A percentile compares a stretch with the other conserved stretches of the same genome.
phyloP scores from a whole-genome alignment of 2,797 vertebrate species.

The Hydrocynus forskahlii region DNA sequence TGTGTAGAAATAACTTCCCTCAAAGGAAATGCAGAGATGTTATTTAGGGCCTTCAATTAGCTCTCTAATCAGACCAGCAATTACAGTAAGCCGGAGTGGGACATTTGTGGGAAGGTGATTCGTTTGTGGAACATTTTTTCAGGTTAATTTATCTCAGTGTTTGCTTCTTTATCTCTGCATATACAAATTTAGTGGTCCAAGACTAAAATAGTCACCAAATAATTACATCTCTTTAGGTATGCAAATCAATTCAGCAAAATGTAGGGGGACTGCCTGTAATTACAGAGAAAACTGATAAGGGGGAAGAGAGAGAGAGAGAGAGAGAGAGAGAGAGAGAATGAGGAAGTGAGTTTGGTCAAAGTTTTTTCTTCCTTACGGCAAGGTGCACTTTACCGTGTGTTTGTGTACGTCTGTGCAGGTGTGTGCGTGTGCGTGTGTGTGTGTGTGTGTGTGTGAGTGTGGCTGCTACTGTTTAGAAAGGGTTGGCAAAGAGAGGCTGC shows the following conservation, averaged over 20 bases:
- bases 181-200: not conserved
- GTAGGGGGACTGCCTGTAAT: not conserved
- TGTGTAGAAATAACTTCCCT: too few relatives aligned
- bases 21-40: too few relatives aligned
- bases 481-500: not conserved
- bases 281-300: slow-evolving; percentile 18
- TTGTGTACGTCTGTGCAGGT: not conserved
- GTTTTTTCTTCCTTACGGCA: slow-evolving; percentile 28
- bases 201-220: not conserved
- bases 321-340: slow-evolving; percentile 37
- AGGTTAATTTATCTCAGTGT: not conserved
- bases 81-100: not conserved
- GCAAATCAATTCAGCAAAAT: not conserved
- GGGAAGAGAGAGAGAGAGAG: not conserved
- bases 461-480: not conserved
- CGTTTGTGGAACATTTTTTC: not conserved
- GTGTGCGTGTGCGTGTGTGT: not conserved
- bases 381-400: not conserved
- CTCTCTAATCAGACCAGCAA: too few relatives aligned
- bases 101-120: not conserved
- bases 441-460: not conserved
- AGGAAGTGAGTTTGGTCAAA: slow-evolving; percentile 47
- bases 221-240: not conserved
- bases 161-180: not conserved
- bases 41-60: too few relatives aligned